Evolutionary conservation across 2,113 vertebrate species (phyloP), one percentile per base, ranked within the genome.

Genomic region (Psephotus haematonotus): DNA sequence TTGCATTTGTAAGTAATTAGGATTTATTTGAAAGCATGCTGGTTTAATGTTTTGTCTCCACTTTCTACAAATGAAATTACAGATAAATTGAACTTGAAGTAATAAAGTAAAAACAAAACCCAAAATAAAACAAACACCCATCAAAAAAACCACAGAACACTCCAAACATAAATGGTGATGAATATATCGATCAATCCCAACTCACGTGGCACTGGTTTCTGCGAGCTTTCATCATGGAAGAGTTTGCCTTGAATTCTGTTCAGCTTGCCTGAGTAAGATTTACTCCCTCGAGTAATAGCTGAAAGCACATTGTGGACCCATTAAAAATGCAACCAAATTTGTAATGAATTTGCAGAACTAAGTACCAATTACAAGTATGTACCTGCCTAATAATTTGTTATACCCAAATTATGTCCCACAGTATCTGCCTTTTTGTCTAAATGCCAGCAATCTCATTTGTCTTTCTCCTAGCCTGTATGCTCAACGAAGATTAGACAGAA

Each of bases 21-120:
- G 84, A 97, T 98, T 97, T 97, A 97, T 97, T 96, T 97, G 95
- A 96, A 98, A 96, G 86, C 88, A 39, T 95, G 97, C 94, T 97
- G 96, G 67, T 97, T 94, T 95, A 93, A 97, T 96, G 95, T 86
- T 97, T 97, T 96, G 74, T 95, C 96, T 97, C 80, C 77, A 82
- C 64, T 97, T 97, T 95, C 94, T 83, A 70, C 93, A 95, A 96
- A 97, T 95, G 90, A 94, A 97, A 95, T 97, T 95, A 96, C 80
- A 86, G 82, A 97, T 95, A 96, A 94, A 97, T 97, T 97, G 96
- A 94, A 97, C 98, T 97, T 95, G 44, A 97, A 91, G 86, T 82
- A 94, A 96, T 97, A 96, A 97, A 92, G 50, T 93, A 94, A 50
- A 97, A 95, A 17, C 65, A 82, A 96, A 93, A 15, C 6, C 23